Evolutionary conservation across 2,113 vertebrate species (phyloP).

Genomic region (Actenoides hombroni): DNA sequence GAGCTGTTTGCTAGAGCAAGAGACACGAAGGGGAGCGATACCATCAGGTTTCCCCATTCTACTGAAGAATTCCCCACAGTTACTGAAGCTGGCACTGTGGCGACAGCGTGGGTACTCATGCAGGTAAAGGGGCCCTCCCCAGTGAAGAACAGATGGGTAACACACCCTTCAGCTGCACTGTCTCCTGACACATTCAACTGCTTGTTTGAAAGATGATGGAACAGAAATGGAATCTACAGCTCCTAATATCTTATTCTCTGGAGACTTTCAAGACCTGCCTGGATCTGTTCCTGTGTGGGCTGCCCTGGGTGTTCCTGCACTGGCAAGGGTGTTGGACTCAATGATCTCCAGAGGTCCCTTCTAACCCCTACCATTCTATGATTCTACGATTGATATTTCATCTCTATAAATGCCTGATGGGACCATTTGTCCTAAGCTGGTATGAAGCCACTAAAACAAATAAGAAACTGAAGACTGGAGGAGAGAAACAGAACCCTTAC

Average conservation of each 20-base stretch:
- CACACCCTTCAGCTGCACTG: background rate
- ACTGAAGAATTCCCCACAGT: background rate
- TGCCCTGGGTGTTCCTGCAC: no score
- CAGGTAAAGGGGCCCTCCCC: background rate
- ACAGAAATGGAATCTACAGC: background rate
- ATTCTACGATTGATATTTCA: background rate
- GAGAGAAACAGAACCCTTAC: background rate
- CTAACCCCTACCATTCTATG: background rate
- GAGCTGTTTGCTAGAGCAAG: background rate
- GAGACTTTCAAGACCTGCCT: no score
- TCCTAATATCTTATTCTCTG: background rate
- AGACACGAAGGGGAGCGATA: background rate
- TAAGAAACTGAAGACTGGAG: background rate
- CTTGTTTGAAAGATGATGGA: background rate
- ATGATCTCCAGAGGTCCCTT: no score
- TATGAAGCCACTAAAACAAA: conserved; percentile 6
- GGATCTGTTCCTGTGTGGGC: no score
- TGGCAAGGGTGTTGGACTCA: no score
- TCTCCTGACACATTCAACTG: background rate
- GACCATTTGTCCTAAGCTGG: background rate
- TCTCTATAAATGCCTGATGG: background rate
- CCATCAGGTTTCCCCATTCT: background rate
- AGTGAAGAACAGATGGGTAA: background rate
- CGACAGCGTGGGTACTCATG: background rate
- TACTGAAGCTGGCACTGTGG: background rate